These are phyloP conservation scores for Melinaea marsaeus DNA, from an alignment of 2,888 invertebrate species.

Conservation along the genomic window DNA sequence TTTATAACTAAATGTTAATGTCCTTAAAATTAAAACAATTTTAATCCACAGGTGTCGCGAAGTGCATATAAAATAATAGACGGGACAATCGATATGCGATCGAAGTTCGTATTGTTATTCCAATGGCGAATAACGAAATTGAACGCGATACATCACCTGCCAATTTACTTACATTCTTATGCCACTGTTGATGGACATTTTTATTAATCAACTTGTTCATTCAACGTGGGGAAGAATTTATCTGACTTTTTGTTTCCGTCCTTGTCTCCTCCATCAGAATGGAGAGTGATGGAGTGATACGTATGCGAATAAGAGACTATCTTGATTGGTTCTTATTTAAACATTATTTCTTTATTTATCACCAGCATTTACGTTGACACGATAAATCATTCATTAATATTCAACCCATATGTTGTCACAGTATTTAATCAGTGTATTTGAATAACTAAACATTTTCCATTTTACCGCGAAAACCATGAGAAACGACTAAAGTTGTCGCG, in stretches of 20 bases:
- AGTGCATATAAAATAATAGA: conserved; percentile 29
- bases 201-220: conserved; percentile 31
- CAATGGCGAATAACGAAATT: conserved; percentile 24
- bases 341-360: too few species aligned
- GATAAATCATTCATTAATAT: conserved; percentile 5
- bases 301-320: too few species aligned
- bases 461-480: conserved; percentile 32
- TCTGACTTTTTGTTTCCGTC: background rate
- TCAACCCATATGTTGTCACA: conserved; percentile 10
- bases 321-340: too few species aligned
- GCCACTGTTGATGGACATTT: conserved; percentile 33
- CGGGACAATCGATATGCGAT: conserved; percentile 31
- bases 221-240: conserved; percentile 25
- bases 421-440: conserved; percentile 23
- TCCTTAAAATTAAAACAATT: conserved; percentile 4
- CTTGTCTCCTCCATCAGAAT: background rate
- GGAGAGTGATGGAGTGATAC: background rate
- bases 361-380: too few species aligned
- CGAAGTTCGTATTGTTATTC: conserved; percentile 31
- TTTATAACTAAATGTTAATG: background rate
- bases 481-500: conserved; percentile 32
- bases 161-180: conserved; percentile 37
- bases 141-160: conserved; percentile 35
- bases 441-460: conserved; percentile 26
- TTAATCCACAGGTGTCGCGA: conserved; percentile 14